These are phyloP conservation scores for Tragelaphus scriptus DNA, from an alignment of 2,113 vertebrate genomes.

Conservation along the genomic window DNA sequence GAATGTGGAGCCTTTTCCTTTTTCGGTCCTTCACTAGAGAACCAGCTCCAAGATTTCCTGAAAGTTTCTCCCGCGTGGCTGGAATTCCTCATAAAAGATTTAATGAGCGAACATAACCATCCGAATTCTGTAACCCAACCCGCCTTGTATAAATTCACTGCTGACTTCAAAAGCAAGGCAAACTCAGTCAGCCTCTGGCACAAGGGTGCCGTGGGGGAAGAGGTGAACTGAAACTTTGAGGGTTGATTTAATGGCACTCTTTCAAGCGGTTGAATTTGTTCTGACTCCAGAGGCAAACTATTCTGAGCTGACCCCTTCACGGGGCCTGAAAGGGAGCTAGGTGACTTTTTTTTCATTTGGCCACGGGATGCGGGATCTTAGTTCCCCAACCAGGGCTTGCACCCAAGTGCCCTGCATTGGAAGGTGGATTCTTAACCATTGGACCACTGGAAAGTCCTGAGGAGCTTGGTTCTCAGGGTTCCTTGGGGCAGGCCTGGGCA, in stretches of 20 bases:
- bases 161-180: background rate
- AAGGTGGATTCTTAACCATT: background rate
- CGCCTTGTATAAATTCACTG: constrained; percentile 16
- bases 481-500: background rate
- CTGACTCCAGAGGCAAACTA: background rate
- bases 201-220: rapidly evolving
- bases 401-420: background rate
- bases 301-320: background rate
- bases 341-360: background rate
- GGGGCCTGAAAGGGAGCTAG: background rate
- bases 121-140: background rate
- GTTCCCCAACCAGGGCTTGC: background rate
- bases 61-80: background rate
- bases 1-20: background rate
- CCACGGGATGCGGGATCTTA: background rate
- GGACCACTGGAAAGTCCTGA: background rate
- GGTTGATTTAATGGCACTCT: background rate
- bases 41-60: constrained; percentile 8
- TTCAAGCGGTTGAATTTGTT: background rate
- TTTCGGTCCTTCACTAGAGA: constrained; percentile 4
- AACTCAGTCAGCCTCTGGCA: background rate
- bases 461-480: too few species aligned
- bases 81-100: constrained; percentile 49
- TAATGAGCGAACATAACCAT: constrained; percentile 22
- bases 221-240: background rate